Evolutionary conservation across 2,797 vertebrate species (phyloP).

Genomic region (Lagocephalus sceleratus): DNA sequence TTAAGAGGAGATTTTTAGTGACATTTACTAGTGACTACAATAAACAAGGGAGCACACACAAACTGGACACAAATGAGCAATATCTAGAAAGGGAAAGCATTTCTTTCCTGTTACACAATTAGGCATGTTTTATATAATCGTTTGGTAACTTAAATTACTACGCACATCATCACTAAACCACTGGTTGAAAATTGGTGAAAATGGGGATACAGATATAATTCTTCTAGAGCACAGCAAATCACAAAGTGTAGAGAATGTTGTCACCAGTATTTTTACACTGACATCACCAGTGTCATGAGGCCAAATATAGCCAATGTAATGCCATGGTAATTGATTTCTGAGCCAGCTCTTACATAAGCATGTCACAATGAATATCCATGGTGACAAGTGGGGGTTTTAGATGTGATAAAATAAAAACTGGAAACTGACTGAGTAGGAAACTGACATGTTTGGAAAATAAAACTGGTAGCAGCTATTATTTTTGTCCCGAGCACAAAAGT

Average conservation of each 20-base stretch:
- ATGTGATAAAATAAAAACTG: constrained; percentile 3
- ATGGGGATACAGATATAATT: too few species aligned
- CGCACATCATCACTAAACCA: too few species aligned
- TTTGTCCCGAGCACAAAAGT: background rate
- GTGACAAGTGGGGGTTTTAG: background rate
- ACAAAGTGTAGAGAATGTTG: background rate
- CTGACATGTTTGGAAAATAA: background rate
- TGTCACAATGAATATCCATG: constrained; percentile 20
- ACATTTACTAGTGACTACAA: too few species aligned
- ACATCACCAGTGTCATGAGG: constrained; percentile 33
- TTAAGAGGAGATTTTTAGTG: too few species aligned
- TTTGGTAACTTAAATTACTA: too few species aligned
- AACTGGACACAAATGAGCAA: too few species aligned
- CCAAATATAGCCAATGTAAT: constrained; percentile 47
- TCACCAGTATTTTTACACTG: constrained; percentile 26
- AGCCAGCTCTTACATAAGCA: constrained; percentile 52
- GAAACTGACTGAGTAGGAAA: background rate
- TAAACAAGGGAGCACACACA: too few species aligned
- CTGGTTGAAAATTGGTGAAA: too few species aligned
- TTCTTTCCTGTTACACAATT: too few species aligned
- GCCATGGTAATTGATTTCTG: constrained; percentile 60
- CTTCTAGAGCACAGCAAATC: too few species aligned
- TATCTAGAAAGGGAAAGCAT: too few species aligned
- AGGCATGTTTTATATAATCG: too few species aligned
- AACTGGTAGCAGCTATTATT: background rate